phyloP scores from a whole-genome alignment of 2,113 vertebrate species.

The Montifringilla adamsi region DNA sequence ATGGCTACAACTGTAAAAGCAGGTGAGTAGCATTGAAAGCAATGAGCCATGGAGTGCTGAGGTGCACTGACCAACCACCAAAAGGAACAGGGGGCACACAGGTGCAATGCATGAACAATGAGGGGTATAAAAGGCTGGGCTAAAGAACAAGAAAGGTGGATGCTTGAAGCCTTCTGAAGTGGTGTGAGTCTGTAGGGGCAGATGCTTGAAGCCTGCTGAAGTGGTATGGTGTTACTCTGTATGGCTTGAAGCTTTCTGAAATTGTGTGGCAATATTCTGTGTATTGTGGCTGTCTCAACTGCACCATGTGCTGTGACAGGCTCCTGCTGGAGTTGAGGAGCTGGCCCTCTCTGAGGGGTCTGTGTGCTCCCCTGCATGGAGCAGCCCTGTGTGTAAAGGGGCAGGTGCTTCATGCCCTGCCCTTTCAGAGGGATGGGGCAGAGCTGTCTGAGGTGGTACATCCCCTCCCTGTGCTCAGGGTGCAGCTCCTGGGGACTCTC shows the following conservation, averaged over 20 bases:
- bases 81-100: neutral
- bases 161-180: too few relatives aligned
- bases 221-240: neutral
- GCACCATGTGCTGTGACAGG: rapidly evolving
- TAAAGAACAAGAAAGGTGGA: neutral
- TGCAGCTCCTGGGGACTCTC: neutral
- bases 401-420: neutral
- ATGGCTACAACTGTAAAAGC: neutral
- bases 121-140: neutral
- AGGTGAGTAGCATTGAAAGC: neutral
- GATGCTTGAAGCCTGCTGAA: neutral
- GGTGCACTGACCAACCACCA: neutral
- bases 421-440: neutral
- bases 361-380: neutral
- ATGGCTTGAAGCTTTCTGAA: neutral
- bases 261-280: neutral
- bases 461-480: neutral
- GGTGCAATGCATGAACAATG: neutral
- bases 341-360: neutral
- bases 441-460: neutral
- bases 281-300: neutral
- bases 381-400: neutral
- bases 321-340: neutral
- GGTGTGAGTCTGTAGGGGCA: too few relatives aligned
- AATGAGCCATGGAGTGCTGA: neutral